A percentile compares a stretch with the other conserved stretches of the same genome.
These are phyloP conservation scores for Fistularia tabacaria DNA, from an alignment of 2,797 vertebrate species.

Conservation along the genomic window DNA sequence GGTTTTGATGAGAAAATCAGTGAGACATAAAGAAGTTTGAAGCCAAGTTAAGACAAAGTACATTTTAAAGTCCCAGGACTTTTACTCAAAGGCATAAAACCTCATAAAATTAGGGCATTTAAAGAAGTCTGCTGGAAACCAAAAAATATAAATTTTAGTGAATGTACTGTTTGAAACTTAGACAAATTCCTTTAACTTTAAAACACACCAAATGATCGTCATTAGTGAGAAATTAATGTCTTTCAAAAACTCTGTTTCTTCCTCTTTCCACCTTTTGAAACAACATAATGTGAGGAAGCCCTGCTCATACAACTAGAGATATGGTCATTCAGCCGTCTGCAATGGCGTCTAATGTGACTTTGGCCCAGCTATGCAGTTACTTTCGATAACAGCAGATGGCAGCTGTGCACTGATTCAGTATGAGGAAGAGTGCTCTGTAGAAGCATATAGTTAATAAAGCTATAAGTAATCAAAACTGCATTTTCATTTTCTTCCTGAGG, in stretches of 20 bases:
- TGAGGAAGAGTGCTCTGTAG: not conserved
- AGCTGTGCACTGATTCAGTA: slow-evolving; percentile 38
- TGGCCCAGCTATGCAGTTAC: slow-evolving; percentile 31
- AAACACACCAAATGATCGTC: slow-evolving; percentile 22
- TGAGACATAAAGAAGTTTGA: slow-evolving; percentile 10
- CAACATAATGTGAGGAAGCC: slow-evolving; percentile 18
- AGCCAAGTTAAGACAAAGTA: too few relatives aligned
- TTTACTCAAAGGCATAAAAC: too few relatives aligned
- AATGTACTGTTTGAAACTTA: not conserved
- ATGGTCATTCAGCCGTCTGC: slow-evolving; percentile 60
- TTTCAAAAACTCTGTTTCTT: slow-evolving; percentile 19
- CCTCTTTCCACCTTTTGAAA: slow-evolving; percentile 27
- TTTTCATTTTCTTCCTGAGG: too few relatives aligned
- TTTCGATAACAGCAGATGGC: slow-evolving; percentile 68
- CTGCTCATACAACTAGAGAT: slow-evolving; percentile 58
- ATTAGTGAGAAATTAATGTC: slow-evolving; percentile 36
- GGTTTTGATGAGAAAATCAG: slow-evolving; percentile 13
- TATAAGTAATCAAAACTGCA: too few relatives aligned
- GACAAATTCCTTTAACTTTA: slow-evolving; percentile 29
- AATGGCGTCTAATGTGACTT: slow-evolving; percentile 70
- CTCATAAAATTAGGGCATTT: too few relatives aligned
- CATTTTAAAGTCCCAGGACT: too few relatives aligned
- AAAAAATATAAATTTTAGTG: too few relatives aligned
- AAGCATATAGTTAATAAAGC: not conserved
- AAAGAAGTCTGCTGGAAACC: too few relatives aligned